A percentile compares a stretch with the other conserved stretches of the same genome.
Conservation (phyloP, 2,888 invertebrate species). For the Philonicus albiceps region DNA sequence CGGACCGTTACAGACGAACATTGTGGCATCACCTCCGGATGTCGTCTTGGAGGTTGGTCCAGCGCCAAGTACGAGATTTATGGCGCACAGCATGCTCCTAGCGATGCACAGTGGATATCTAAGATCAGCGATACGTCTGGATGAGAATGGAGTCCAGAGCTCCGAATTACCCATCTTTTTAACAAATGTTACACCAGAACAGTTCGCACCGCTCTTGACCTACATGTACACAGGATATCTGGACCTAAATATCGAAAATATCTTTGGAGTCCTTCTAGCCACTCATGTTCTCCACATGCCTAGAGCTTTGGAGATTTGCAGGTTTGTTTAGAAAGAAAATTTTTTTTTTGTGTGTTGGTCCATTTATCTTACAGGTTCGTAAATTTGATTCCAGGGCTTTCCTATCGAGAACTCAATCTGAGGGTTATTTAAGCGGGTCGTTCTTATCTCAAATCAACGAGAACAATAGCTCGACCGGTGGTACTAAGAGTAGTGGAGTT, state of each 20-base stretch:
- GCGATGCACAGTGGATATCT: slow-evolving; percentile 76
- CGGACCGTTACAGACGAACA: slow-evolving; percentile 33
- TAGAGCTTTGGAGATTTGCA: slow-evolving; percentile 73
- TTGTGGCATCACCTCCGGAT: slow-evolving; percentile 66
- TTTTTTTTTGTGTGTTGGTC: neutral
- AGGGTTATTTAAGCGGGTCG: slow-evolving; percentile 56
- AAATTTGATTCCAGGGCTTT: slow-evolving; percentile 63
- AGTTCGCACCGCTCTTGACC: slow-evolving; percentile 73
- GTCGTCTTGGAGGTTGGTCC: slow-evolving; percentile 72
- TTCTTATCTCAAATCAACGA: slow-evolving; percentile 45
- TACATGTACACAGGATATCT: slow-evolving; percentile 80
- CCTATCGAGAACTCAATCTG: slow-evolving; percentile 67
- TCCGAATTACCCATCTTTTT: slow-evolving; percentile 61
- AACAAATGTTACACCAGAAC: slow-evolving; percentile 68
- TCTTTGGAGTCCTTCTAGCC: slow-evolving; percentile 75
- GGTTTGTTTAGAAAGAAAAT: slow-evolving; percentile 52
- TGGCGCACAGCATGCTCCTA: slow-evolving; percentile 72
- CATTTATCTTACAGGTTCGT: neutral
- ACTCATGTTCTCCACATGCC: slow-evolving; percentile 80
- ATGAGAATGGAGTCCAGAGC: slow-evolving; percentile 53
- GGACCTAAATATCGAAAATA: slow-evolving; percentile 74
- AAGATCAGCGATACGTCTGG: slow-evolving; percentile 69
- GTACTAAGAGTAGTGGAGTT: neutral
- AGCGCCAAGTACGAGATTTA: slow-evolving; percentile 70
- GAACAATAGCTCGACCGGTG: slow-evolving; percentile 41